Percentiles rank a stretch among this genome's conserved stretches.
Conservation (phyloP, 53 echinoderm and acorn worm genomes). For the Hippasteria phrygiana region DNA sequence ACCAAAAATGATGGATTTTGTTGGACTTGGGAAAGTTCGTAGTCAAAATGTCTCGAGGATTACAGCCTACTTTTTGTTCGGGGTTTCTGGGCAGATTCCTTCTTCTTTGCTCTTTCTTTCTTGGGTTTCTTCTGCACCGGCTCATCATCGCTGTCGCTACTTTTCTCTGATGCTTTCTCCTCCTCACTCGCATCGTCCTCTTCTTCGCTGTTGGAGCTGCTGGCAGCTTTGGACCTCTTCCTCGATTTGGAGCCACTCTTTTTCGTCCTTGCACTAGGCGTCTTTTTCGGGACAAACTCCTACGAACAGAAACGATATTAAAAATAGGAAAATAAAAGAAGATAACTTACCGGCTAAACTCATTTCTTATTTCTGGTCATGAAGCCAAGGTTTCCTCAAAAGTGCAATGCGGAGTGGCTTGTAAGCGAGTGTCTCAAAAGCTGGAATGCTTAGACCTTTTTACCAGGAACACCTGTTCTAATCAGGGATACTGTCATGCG, state of each 20-base stretch:
- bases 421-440: too few relatives aligned
- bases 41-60: too few relatives aligned
- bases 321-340: neutral
- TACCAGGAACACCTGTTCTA: too few relatives aligned
- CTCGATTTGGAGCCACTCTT: neutral
- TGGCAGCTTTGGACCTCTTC: conserved; percentile 41
- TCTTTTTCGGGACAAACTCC: conserved; percentile 53
- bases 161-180: conserved; percentile 40
- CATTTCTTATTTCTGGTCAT: too few relatives aligned
- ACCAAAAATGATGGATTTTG: too few relatives aligned
- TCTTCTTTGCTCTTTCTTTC: conserved; percentile 62
- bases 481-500: too few relatives aligned
- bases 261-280: neutral
- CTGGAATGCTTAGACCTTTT: too few relatives aligned
- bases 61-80: conserved; percentile 1
- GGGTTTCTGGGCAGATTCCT: conserved; percentile 53
- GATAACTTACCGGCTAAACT: too few relatives aligned
- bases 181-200: conserved; percentile 49
- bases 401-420: too few relatives aligned
- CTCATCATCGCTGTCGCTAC: conserved; percentile 32
- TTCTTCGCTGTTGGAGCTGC: conserved; percentile 50
- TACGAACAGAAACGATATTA: neutral
- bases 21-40: too few relatives aligned
- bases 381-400: too few relatives aligned
- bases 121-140: conserved; percentile 61